A percentile compares a stretch with the other conserved stretches of the same genome.
Evolutionary conservation across 2,888 invertebrate species (phyloP).

Genomic region (Acleris cristana): DNA sequence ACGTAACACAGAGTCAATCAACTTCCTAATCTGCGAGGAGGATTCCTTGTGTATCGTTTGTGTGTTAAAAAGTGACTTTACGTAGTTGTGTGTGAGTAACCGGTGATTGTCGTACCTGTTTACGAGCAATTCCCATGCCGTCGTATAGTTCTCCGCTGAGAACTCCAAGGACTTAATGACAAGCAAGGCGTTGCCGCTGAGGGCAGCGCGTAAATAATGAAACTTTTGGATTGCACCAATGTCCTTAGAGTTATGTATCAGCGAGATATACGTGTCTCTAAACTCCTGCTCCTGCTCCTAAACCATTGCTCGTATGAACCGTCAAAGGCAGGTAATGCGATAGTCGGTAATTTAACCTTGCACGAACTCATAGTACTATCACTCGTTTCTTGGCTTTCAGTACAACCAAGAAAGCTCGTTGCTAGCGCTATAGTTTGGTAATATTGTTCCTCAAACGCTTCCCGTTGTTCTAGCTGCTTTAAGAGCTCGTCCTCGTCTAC

Average conservation of each 20-base stretch:
- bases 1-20: no score
- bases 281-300: no score
- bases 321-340: constrained; percentile 20
- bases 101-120: background rate
- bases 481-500: background rate
- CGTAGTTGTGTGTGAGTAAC: background rate
- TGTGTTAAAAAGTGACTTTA: constrained; percentile 1
- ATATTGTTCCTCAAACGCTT: constrained; percentile 1
- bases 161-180: no score
- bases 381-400: background rate
- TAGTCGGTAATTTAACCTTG: constrained; percentile 22
- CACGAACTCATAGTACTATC: background rate
- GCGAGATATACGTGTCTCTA: constrained; percentile 16
- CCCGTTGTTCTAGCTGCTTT: background rate
- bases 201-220: no score
- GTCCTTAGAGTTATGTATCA: constrained; percentile 4
- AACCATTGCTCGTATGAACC: constrained; percentile 27
- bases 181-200: no score
- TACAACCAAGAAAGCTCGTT: background rate
- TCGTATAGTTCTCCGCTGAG: no score
- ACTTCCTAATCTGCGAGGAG: no score
- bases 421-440: background rate
- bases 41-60: constrained; percentile 1
- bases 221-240: background rate
- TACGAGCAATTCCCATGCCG: no score